Evolutionary conservation across 2,888 invertebrate species (phyloP).

Genomic region (Odontothrips loti): DNA sequence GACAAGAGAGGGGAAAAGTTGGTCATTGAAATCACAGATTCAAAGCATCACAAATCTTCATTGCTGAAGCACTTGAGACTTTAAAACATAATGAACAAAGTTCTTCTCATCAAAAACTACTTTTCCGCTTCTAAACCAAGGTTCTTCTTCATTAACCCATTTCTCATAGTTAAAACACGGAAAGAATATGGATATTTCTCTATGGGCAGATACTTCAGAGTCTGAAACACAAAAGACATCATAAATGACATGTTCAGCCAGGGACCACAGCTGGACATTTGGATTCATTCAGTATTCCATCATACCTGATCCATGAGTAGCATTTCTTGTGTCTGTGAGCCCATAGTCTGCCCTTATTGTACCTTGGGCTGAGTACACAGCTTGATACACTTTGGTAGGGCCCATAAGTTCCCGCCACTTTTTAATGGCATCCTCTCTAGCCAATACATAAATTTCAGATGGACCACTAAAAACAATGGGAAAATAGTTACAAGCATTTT

Average conservation of each 20-base stretch:
- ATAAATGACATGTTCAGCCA: slow-evolving; percentile 59
- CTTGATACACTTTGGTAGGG: slow-evolving; percentile 81
- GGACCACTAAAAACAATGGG: slow-evolving; percentile 64
- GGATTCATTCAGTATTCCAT: neutral
- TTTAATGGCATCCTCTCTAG: slow-evolving; percentile 67
- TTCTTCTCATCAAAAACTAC: slow-evolving; percentile 53
- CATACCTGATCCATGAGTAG: slow-evolving; percentile 86
- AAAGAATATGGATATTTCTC: slow-evolving; percentile 80
- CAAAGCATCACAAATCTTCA: slow-evolving; percentile 29
- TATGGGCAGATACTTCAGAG: slow-evolving; percentile 65
- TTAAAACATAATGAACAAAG: slow-evolving; percentile 52
- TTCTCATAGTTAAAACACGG: slow-evolving; percentile 68
- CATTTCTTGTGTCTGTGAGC: slow-evolving; percentile 90
- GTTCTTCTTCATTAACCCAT: slow-evolving; percentile 60
- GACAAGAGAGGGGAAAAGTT: neutral
- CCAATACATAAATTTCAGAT: slow-evolving; percentile 74
- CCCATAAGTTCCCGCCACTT: slow-evolving; percentile 83
- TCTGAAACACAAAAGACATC: slow-evolving; percentile 53
- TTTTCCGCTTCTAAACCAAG: slow-evolving; percentile 50
- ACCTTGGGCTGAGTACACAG: slow-evolving; percentile 71
- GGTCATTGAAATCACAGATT: neutral
- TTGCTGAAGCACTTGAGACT: slow-evolving; percentile 30
- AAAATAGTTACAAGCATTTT: slow-evolving; percentile 30
- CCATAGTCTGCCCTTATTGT: slow-evolving; percentile 81
- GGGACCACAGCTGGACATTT: too few species aligned